Evolutionary conservation across 1,140 invertebrate species (phyloP), one percentile per base, ranked within the genome.

Genomic region (Pseudoatta argentina): DNA sequence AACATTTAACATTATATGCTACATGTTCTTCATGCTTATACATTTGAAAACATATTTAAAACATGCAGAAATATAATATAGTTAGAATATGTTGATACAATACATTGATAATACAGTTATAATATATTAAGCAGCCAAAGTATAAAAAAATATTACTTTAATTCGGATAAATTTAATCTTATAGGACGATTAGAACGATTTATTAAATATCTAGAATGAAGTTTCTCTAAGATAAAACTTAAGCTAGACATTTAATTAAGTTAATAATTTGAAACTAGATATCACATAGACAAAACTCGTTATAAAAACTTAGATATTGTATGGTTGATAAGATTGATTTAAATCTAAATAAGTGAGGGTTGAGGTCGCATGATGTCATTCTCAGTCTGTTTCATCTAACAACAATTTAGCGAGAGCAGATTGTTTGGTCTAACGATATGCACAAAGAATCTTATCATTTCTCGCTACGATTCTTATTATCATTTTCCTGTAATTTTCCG

Each of bases 401-500:
- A 88, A 73, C 27, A n/a, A 48, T 55, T 7, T 53, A 24, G 4
- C 72, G 78, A 57, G 66, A 66, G 77, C 81, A 48, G 18, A 24
- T 14, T 69, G n/a, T 76, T 34, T 44, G 44, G 39, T 85, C 53
- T 86, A 63, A 12, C 12, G 16, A 85, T 55, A 55, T 53, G 16
- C n/a, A 27, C 30, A 64, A 53, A 69, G 30, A 71, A 61, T 55
- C 4, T 88, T 86, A 86, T 88, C 87, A 21, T 66, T 55, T 34
- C 27, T 6, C 34, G 30, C 7, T 34, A 53, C 3, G 39, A 73
- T 2, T 59, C 30, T n/a, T 34, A 48, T 61, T 51, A 78, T 79
- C 27, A 69, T 55, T 24, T 34, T 16, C 0, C 8, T 53, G 63
- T 79, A 67, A 79, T 69, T 79, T 79, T 79, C 63, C 57, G 34